These are phyloP conservation scores for Antigone vipio DNA, from an alignment of 2,113 vertebrate genomes.

Conservation along the genomic window DNA sequence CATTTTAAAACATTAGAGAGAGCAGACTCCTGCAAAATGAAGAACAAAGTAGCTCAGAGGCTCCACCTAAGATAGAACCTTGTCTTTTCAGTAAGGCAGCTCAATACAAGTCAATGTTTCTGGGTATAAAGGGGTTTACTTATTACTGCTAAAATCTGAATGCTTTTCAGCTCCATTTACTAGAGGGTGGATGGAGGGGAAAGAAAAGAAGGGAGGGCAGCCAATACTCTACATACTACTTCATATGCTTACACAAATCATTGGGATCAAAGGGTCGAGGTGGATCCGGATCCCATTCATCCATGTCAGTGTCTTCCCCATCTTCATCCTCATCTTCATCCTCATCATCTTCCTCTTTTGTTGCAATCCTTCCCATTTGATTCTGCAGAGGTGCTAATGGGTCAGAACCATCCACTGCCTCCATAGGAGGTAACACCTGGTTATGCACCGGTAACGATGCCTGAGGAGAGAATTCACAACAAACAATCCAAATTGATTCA, in stretches of 20 bases:
- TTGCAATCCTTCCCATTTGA: constrained; percentile 86
- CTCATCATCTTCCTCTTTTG: constrained; percentile 90
- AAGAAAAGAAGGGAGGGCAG: neutral
- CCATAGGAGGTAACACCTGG: constrained; percentile 83
- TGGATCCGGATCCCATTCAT: constrained; percentile 91
- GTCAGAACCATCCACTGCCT: constrained; percentile 80
- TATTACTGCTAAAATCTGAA: neutral
- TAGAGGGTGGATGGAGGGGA: neutral
- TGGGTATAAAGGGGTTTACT: neutral
- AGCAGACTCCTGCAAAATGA: neutral
- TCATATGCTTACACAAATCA: constrained; percentile 85
- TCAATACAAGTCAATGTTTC: neutral
- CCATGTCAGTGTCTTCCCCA: constrained; percentile 88
- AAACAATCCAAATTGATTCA: neutral
- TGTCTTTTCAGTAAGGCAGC: neutral
- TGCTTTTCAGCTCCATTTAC: neutral
- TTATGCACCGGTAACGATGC: constrained; percentile 83
- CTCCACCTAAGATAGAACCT: neutral
- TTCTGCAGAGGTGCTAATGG: constrained; percentile 81
- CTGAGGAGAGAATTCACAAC: constrained; percentile 52
- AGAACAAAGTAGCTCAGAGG: neutral
- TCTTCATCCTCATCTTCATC: constrained; percentile 88
- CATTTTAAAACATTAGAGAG: neutral
- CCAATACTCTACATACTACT: neutral
- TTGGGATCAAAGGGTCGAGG: constrained; percentile 90